Base-by-base conservation (phyloP, 2,888 invertebrate species). In the Drosophila nr. perissopoda region DNA sequence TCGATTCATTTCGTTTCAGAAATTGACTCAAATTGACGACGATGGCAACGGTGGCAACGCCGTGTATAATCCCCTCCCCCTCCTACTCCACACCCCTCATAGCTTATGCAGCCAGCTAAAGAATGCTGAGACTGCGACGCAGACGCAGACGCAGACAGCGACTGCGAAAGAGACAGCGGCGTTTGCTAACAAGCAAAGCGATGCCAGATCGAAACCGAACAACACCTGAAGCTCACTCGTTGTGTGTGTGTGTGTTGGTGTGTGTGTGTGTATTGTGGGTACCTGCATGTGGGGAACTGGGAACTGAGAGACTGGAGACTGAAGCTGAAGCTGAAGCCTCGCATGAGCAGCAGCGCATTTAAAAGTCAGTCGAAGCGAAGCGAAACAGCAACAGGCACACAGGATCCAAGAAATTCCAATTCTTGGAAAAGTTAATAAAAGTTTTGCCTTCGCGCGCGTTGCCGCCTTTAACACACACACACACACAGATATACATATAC, bases 381-480 rank as follows among this genome's bases (percentile, higher is more conserved):
- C 81, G 77, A 79, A 79, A 72, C 79, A 75, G 81, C 72, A 79
- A 79, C 77, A 81, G 81, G 69, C 82, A 82, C 82, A 89, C 84
- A 87, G 87, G 90, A 87, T 87, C 90, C 87, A 87, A 87, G 87
- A 87, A 87, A 87, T 87, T 84, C 85, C 89, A 87, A 84, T 87
- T 87, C 87, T 87, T 75, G 89, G 87, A 87, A 87, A 90, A 89
- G 90, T 90, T 87, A 87, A 90, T 87, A 87, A 87, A 87, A 90
- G 89, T 87, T 84, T 87, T 87, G 87, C 82, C 89, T 84, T 86
- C 69, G 79, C 79, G 67, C 67, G 74, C 82, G 79, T 80, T 83
- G 87, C 77, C 76, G 73, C 87, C 82, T 87, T 90, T 88, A 81
- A 74, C 70, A 76, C 66, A 79, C 53, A 59, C n/a, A 34, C 33